Evolutionary conservation across 2,113 vertebrate species (phyloP).

Genomic region (Parotia lawesii): DNA sequence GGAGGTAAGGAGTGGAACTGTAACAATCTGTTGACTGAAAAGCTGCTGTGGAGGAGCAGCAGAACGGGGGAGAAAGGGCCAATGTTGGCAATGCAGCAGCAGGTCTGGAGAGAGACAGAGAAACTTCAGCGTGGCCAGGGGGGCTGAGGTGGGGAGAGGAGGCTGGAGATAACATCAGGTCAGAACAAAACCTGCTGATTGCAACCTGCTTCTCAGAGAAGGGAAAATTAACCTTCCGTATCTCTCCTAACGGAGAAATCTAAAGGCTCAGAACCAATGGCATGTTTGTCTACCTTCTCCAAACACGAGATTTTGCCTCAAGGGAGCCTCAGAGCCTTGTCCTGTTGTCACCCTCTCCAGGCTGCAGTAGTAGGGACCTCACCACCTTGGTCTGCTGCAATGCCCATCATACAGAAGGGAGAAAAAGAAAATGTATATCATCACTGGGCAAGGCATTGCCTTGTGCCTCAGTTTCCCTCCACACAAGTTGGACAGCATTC

Average conservation of each 20-base stretch:
- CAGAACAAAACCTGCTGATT: not conserved
- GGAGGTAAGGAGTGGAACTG: not conserved
- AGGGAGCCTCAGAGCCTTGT: not conserved
- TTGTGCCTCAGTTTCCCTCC: not conserved
- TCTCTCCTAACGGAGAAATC: not conserved
- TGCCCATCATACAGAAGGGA: accelerated
- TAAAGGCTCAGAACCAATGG: accelerated
- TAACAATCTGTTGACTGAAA: slow-evolving; percentile 20
- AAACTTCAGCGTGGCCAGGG: not conserved
- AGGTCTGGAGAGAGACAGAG: not conserved
- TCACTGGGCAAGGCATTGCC: not conserved
- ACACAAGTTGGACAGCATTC: not conserved
- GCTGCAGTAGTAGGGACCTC: not conserved
- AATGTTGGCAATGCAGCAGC: not conserved
- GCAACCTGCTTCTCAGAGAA: not conserved
- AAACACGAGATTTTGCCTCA: accelerated
- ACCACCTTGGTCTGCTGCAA: accelerated
- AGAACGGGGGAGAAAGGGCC: not conserved
- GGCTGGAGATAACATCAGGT: not conserved
- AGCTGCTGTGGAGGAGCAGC: not conserved
- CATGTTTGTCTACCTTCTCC: not conserved
- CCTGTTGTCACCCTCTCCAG: not conserved
- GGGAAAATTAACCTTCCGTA: not conserved
- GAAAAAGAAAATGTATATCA: accelerated
- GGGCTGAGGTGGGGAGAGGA: not conserved